These are phyloP conservation scores for Chrysolina americana DNA, from an alignment of 2,888 invertebrate species.

Conservation along the genomic window DNA sequence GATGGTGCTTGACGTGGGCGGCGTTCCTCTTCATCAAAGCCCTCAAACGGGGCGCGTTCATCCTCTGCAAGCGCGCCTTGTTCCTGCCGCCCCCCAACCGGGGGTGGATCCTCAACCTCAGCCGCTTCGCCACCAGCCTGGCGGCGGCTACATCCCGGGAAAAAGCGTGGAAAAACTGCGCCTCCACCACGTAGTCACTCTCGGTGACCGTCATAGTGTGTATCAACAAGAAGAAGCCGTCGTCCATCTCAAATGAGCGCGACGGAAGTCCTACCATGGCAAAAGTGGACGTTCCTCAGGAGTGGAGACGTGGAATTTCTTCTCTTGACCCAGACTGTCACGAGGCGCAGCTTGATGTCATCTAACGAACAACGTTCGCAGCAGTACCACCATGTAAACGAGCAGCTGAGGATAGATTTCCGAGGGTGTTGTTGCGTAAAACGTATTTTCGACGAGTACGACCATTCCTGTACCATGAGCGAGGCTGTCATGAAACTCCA, in stretches of 20 bases:
- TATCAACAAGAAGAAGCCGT: constrained; percentile 63
- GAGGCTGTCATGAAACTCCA: neutral
- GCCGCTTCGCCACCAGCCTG: constrained; percentile 61
- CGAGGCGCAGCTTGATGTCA: constrained; percentile 65
- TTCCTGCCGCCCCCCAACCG: constrained; percentile 56
- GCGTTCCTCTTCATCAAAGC: constrained; percentile 64
- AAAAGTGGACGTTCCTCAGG: constrained; percentile 59
- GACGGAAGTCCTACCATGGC: constrained; percentile 65
- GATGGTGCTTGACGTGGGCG: constrained; percentile 64
- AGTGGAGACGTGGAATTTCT: constrained; percentile 56
- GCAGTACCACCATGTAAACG: constrained; percentile 57
- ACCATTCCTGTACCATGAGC: constrained; percentile 59
- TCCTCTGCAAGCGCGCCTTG: constrained; percentile 58
- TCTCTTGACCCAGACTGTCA: constrained; percentile 62
- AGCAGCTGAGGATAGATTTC: constrained; percentile 24
- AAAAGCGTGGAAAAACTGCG: constrained; percentile 68
- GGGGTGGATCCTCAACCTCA: constrained; percentile 61
- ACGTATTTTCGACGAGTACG: constrained; percentile 32
- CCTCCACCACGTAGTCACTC: constrained; percentile 67
- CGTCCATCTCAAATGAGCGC: constrained; percentile 59
- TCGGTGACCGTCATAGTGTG: constrained; percentile 70
- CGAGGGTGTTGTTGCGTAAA: constrained; percentile 54
- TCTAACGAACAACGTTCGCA: constrained; percentile 65
- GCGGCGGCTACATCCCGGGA: constrained; percentile 54
- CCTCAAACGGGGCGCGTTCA: constrained; percentile 60